Percentiles rank a stretch among this genome's conserved stretches.
Evolutionary conservation across 2,888 invertebrate genomes (phyloP).

Genomic region (Lithophane semibrunnea): DNA sequence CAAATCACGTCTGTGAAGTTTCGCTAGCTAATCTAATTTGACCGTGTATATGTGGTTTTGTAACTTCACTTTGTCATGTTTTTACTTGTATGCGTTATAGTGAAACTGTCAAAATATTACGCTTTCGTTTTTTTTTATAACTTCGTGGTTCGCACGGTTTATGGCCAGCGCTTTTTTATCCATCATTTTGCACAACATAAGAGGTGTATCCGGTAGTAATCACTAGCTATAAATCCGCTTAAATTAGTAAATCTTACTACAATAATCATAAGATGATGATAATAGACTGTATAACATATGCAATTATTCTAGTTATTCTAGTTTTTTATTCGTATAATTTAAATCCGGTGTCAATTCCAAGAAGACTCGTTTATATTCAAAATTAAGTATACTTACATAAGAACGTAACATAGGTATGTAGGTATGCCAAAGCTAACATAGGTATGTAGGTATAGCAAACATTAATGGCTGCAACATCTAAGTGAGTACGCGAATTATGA

Average conservation of each 20-base stretch:
- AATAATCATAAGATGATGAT: slow-evolving; percentile 22
- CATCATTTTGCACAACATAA: not conserved
- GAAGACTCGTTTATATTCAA: not conserved
- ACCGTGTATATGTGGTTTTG: not conserved
- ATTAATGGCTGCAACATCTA: not conserved
- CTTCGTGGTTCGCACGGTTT: not conserved
- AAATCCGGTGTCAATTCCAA: slow-evolving; percentile 10
- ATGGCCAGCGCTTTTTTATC: not conserved
- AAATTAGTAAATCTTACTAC: slow-evolving; percentile 4
- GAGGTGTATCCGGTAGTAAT: not conserved
- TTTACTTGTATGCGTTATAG: not conserved
- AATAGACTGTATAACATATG: slow-evolving; percentile 30
- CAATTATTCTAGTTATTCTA: slow-evolving; percentile 10
- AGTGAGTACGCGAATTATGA: not conserved
- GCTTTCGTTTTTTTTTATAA: no score
- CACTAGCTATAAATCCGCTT: not conserved
- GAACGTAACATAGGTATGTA: not conserved
- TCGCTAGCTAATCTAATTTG: not conserved
- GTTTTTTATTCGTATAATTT: not conserved
- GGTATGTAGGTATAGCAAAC: no score
- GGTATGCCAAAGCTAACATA: no score
- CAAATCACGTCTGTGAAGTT: not conserved
- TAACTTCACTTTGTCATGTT: not conserved
- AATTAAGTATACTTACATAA: not conserved
- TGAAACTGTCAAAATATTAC: no score